Base-by-base conservation (phyloP, 2,888 invertebrate species). In the Gymnocheta viridis region DNA sequence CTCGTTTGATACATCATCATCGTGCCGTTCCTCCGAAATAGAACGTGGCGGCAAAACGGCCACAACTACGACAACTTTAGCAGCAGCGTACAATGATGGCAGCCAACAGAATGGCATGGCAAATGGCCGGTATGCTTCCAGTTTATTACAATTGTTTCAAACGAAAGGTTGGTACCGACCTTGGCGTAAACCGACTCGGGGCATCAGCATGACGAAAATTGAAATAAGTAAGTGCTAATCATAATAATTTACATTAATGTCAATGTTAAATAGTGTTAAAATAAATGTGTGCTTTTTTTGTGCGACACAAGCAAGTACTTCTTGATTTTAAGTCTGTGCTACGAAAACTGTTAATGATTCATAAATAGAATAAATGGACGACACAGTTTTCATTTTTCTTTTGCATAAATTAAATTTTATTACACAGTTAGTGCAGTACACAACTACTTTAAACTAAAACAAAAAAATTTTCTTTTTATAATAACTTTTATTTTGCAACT, bases 161-260 rank as follows among this genome's bases (percentile, higher is more conserved):
- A 94, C 87, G 93, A 94, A 87, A 92, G 93, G 91, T 93, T 94
- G 95, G 88, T 93, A 95, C 86, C 94, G 93, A 87, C 94, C 95
- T 88, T 95, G 95, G 93, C 93, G 94, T 82, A 94, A 94, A 86
- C 91, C 93, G 86, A 94, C 94, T 86, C 94, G 95, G 86, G 90
- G 90, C 82, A 94, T 95, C 91, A 95, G 95, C 92, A 96, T 96
- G 95, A 95, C 95, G 24, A 95, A 95, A 91, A 94, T 95, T 78
- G 96, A 96, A 92, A 93, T 95, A 93, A 95, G 96, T 96, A 91
- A 95, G 94, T 93, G 19, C 19, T 4, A 29, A 32, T 32, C 22
- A 32, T 41, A n/a, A 32, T 44, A 54, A 44, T 56, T 56, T 66
- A 17, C 29, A 66, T 47, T 56, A 32, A 44, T 56, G 9, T 6